Conservation (phyloP, 2,888 invertebrate species). For the Aporophyla nigra region DNA sequence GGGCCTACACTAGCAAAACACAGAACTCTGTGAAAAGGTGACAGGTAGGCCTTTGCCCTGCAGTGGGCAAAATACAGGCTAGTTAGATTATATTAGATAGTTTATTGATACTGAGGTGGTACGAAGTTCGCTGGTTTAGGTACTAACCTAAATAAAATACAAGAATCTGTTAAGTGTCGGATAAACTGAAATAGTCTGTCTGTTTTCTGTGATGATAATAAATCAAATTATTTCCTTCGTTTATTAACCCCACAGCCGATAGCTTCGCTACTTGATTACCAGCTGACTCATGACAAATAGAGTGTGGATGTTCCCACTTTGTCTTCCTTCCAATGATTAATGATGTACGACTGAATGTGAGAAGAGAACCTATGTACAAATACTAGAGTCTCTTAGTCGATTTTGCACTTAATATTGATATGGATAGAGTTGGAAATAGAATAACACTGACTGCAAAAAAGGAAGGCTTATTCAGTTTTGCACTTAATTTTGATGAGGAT, state of each 20-base stretch:
- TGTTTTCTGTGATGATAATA: neutral
- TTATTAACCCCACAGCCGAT: neutral
- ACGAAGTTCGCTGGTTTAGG: too few relatives aligned
- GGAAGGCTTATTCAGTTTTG: slow-evolving; percentile 1
- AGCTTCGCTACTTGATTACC: slow-evolving; percentile 19
- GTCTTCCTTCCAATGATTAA: slow-evolving; percentile 44
- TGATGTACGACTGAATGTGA: slow-evolving; percentile 14
- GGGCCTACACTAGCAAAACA: too few relatives aligned
- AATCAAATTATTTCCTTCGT: slow-evolving; percentile 20
- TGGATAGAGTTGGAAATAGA: slow-evolving; percentile 18
- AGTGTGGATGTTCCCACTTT: slow-evolving; percentile 40
- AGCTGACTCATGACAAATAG: slow-evolving; percentile 57
- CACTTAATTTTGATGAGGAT: slow-evolving; percentile 8
- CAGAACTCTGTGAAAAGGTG: too few relatives aligned
- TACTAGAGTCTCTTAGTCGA: neutral
- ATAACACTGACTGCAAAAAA: neutral
- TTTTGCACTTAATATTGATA: slow-evolving; percentile 16
- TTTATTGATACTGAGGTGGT: too few relatives aligned
- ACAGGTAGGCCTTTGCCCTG: too few relatives aligned
- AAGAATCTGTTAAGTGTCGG: neutral
- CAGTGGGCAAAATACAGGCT: too few relatives aligned
- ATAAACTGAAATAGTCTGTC: neutral
- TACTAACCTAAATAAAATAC: neutral
- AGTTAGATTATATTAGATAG: too few relatives aligned
- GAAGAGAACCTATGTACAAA: neutral